A percentile compares a stretch with the other conserved stretches of the same genome.
Evolutionary conservation across 2,888 invertebrate species (phyloP).

Genomic region (Clusia tigrina): DNA sequence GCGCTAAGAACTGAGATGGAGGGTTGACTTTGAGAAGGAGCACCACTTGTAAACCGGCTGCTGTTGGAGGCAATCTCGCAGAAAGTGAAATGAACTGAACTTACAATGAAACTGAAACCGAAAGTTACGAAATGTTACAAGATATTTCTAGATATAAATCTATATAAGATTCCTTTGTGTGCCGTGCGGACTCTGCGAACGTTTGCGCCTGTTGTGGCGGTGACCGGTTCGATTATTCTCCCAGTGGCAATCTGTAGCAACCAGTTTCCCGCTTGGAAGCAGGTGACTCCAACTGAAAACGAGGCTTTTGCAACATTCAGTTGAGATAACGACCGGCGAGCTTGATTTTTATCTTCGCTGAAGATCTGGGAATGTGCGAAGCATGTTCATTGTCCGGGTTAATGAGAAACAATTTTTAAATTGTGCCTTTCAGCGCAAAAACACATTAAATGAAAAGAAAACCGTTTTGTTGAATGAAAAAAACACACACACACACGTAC

Average conservation of each 20-base stretch:
- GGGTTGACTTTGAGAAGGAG: too few species aligned
- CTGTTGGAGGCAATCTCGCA: too few species aligned
- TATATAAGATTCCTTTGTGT: too few species aligned
- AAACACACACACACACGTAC: too few species aligned
- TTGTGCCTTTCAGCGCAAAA: constrained; percentile 21
- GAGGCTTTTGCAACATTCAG: not conserved
- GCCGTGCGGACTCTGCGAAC: not conserved
- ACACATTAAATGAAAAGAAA: too few species aligned
- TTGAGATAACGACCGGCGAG: too few species aligned
- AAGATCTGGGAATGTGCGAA: not conserved
- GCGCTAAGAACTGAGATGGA: too few species aligned
- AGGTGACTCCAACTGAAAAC: not conserved
- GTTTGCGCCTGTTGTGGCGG: not conserved
- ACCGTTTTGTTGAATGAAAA: constrained; percentile 5
- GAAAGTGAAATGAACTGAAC: too few species aligned
- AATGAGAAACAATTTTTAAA: constrained; percentile 12
- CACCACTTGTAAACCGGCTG: too few species aligned
- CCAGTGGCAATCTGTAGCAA: not conserved
- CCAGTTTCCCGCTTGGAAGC: not conserved
- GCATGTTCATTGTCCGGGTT: not conserved
- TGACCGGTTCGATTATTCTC: not conserved
- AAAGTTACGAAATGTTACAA: too few species aligned
- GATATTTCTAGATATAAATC: too few species aligned
- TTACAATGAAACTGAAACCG: too few species aligned
- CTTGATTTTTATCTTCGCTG: not conserved